phyloP scores from a whole-genome alignment of 2,888 invertebrate species.

The Eupsilia transversa region DNA sequence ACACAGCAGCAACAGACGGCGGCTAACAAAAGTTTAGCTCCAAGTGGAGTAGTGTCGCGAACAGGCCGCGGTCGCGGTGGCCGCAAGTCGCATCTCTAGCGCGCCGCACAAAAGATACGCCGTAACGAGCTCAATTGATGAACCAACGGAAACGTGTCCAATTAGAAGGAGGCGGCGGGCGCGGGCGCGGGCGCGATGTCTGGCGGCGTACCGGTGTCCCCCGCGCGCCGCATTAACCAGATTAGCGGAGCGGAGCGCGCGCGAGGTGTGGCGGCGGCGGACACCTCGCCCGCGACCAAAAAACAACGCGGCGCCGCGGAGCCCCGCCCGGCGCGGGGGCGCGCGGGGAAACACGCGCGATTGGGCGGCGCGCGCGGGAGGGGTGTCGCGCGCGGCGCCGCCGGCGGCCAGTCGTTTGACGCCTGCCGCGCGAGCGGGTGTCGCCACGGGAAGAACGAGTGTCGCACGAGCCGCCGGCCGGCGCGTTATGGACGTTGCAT shows the following conservation, averaged over 20 bases:
- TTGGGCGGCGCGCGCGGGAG: constrained; percentile 87
- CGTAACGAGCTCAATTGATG: constrained; percentile 90
- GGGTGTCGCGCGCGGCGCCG: constrained; percentile 90
- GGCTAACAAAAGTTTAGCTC: constrained; percentile 54
- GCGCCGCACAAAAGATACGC: constrained; percentile 84
- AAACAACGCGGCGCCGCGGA: constrained; percentile 87
- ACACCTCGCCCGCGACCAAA: constrained; percentile 89
- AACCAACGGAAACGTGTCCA: constrained; percentile 90
- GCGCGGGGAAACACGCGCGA: constrained; percentile 87
- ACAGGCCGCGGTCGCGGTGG: constrained; percentile 64
- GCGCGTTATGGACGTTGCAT: constrained; percentile 87
- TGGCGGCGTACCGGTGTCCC: constrained; percentile 81
- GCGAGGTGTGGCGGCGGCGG: constrained; percentile 86
- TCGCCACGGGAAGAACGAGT: constrained; percentile 81
- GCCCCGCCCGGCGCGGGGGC: constrained; percentile 79
- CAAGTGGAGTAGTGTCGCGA: constrained; percentile 56
- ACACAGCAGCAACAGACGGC: constrained; percentile 43
- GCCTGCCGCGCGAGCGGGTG: constrained; percentile 89
- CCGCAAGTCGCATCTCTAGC: constrained; percentile 71
- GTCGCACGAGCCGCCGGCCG: constrained; percentile 81
- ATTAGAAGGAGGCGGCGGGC: constrained; percentile 89
- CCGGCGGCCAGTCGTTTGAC: constrained; percentile 89
- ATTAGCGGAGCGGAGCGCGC: constrained; percentile 85
- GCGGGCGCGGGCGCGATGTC: constrained; percentile 80
- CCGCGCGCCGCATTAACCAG: constrained; percentile 83